Evolutionary conservation across 2,888 invertebrate genomes (phyloP), one percentile per base, ranked within the genome.

Genomic region (Nineta flava): DNA sequence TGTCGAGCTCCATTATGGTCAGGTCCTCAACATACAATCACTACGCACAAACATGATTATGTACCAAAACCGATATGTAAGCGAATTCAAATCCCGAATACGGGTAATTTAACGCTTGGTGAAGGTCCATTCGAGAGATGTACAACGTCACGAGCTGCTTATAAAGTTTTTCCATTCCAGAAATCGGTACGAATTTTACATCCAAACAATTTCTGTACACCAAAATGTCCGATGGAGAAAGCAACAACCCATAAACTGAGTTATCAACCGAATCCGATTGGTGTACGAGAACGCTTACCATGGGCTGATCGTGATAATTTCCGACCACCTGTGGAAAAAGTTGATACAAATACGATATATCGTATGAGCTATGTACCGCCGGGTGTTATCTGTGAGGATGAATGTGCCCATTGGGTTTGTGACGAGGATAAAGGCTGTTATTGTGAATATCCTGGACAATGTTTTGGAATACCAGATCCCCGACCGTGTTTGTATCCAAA

Each of bases 11-110:
- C 76, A 61, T 69, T 77, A 58, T 77, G 79, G 0, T 74, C 75
- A 54, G 74, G 74, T 16, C 81, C 83, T n/a, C 78, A 84, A 72
- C 79, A 82, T 65, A 77, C 76, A 54, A 65, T 79, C 52, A 85
- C 85, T 2, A 84, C 83, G 1, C 77, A 81, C 55, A 80, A 81
- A 40, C 81, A 81, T 61, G 83, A 84, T 67, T 85, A 71, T 59
- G 78, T 79, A 31, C 74, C 77, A 1, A 81, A 81, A 58, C 77
- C 77, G 0, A 69, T 69, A 52, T 71, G 69, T 1, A 62, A 70
- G 47, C 70, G 69, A 52, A 66, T 66, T 1, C 53, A 70, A 48
- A 6, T 26, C 26, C 55, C 54, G 19, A 67, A 67, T 1, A 53
- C 56, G 9, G 53, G 59, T 1, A 65, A 65, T 53, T 55, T 68